phyloP scores from a whole-genome alignment of 2,888 invertebrate species.

The Drosophila rubida region DNA sequence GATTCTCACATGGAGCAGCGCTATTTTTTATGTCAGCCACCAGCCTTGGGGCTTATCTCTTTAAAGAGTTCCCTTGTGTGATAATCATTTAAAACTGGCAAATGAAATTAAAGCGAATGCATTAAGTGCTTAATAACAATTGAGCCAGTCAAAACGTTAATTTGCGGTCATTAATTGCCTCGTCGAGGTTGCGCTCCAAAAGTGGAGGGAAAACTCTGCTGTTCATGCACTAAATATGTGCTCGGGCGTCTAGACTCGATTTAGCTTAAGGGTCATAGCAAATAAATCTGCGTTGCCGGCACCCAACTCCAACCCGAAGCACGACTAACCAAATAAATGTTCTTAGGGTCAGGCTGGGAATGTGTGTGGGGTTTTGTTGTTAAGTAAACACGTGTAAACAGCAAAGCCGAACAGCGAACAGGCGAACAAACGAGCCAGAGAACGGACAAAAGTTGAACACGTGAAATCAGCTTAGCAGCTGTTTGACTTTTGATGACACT shows the following conservation, averaged over 20 bases:
- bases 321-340: constrained; percentile 71
- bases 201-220: background rate
- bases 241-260: constrained; percentile 69
- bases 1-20: constrained; percentile 6
- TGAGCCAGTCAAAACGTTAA: constrained; percentile 41
- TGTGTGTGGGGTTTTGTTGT: constrained; percentile 30
- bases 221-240: constrained; percentile 51
- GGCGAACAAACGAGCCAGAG: background rate
- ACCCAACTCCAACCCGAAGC: background rate
- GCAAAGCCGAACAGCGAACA: constrained; percentile 39
- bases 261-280: constrained; percentile 55
- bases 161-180: constrained; percentile 52
- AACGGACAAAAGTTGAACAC: constrained; percentile 59
- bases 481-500: constrained; percentile 61
- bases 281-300: constrained; percentile 67
- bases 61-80: constrained; percentile 10
- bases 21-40: background rate
- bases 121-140: constrained; percentile 39
- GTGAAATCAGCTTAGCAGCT: constrained; percentile 68
- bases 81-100: constrained; percentile 32
- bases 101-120: constrained; percentile 57
- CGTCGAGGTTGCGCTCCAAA: background rate
- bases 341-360: constrained; percentile 48
- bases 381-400: constrained; percentile 68
- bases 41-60: background rate